These are phyloP conservation scores for Proales similis DNA, from an alignment of 1,140 invertebrate species.

Conservation along the genomic window DNA sequence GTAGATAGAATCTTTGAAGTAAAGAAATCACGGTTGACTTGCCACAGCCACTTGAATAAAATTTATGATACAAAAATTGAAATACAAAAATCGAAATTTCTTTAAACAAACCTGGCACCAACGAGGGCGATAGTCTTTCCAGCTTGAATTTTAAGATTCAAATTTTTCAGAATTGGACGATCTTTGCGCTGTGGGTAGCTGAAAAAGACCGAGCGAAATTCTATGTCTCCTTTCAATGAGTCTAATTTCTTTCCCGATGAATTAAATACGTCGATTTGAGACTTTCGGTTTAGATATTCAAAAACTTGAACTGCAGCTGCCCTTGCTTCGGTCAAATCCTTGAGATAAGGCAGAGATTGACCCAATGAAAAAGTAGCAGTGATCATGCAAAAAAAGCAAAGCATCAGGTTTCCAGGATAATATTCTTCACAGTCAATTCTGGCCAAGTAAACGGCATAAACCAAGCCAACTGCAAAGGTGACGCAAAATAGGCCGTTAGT, in stretches of 20 bases:
- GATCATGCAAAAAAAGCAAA: slow-evolving; percentile 59
- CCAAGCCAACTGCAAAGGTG: slow-evolving; percentile 9
- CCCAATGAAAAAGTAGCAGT: slow-evolving; percentile 75
- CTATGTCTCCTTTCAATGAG: slow-evolving; percentile 69
- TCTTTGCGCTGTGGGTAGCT: slow-evolving; percentile 75
- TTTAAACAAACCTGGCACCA: slow-evolving; percentile 68
- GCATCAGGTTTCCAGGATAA: slow-evolving; percentile 5
- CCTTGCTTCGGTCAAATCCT: slow-evolving; percentile 66
- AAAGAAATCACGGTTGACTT: slow-evolving; percentile 81
- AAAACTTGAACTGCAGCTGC: slow-evolving; percentile 71
- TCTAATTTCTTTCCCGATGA: slow-evolving; percentile 43
- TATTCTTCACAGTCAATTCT: slow-evolving; percentile 42
- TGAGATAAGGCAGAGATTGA: slow-evolving; percentile 70
- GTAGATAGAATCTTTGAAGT: slow-evolving; percentile 82
- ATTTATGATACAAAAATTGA: slow-evolving; percentile 70
- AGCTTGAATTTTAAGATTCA: slow-evolving; percentile 69
- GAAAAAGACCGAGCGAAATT: slow-evolving; percentile 76
- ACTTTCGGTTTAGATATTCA: slow-evolving; percentile 61
- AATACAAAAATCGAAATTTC: slow-evolving; percentile 69
- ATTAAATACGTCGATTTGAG: slow-evolving; percentile 14
- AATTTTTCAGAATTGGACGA: slow-evolving; percentile 56
- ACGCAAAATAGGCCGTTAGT: slow-evolving; percentile 1
- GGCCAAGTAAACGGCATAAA: slow-evolving; percentile 17
- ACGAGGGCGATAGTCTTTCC: slow-evolving; percentile 84
- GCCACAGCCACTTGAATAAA: slow-evolving; percentile 50